These are phyloP conservation scores for Holcopasites calliopsidis DNA, from an alignment of 1,140 invertebrate genomes.

Conservation along the genomic window DNA sequence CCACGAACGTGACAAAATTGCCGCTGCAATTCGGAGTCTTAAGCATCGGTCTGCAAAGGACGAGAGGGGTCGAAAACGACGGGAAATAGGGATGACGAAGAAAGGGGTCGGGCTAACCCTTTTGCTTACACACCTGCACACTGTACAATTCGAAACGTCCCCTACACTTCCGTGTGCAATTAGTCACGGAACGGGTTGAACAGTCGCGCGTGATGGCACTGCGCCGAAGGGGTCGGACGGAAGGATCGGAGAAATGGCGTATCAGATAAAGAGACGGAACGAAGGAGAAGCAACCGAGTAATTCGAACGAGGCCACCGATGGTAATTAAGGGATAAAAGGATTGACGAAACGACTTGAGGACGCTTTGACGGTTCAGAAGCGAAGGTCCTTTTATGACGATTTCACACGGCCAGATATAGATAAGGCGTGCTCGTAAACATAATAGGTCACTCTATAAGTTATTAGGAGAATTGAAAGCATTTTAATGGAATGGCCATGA, in stretches of 20 bases:
- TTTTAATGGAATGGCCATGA: too few relatives aligned
- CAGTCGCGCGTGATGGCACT: not conserved
- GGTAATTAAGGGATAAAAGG: slow-evolving; percentile 39
- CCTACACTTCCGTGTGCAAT: slow-evolving; percentile 55
- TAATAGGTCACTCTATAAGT: too few relatives aligned
- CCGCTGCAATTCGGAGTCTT: not conserved
- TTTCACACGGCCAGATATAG: not conserved
- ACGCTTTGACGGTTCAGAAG: slow-evolving; percentile 32
- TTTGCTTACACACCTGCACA: slow-evolving; percentile 38
- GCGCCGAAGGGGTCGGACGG: not conserved
- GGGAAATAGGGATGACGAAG: not conserved
- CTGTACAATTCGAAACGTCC: slow-evolving; percentile 51
- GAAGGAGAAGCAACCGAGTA: slow-evolving; percentile 16
- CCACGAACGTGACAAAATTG: not conserved
- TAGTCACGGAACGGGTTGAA: slow-evolving; percentile 55
- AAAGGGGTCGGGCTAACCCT: slow-evolving; percentile 19
- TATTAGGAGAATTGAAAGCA: too few relatives aligned
- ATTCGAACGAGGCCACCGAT: slow-evolving; percentile 23
- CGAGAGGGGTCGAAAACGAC: not conserved
- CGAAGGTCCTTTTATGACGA: not conserved
- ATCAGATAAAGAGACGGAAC: not conserved
- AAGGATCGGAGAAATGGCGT: not conserved
- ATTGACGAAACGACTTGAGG: slow-evolving; percentile 1
- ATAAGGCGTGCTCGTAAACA: too few relatives aligned
- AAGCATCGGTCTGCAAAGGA: not conserved